Evolutionary conservation across 2,113 vertebrate species (phyloP).

Genomic region (Manacus vitellinus): DNA sequence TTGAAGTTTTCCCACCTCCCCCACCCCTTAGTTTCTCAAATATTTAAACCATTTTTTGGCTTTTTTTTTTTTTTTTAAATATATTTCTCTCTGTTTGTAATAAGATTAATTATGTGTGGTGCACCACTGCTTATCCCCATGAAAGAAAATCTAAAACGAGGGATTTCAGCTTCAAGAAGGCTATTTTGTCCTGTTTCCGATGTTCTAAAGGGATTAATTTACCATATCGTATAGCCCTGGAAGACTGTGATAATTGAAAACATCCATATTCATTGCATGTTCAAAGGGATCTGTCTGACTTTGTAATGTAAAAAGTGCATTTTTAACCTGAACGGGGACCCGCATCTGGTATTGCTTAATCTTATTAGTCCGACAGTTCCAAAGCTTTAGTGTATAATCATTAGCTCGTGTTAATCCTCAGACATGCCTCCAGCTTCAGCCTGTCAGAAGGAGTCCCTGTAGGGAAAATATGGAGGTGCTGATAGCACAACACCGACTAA

Average conservation of each 20-base stretch:
- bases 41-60: slow-evolving; percentile 74
- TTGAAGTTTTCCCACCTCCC: slow-evolving; percentile 53
- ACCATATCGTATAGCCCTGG: slow-evolving; percentile 89
- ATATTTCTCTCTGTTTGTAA: slow-evolving; percentile 79
- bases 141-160: slow-evolving; percentile 87
- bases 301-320: slow-evolving; percentile 93
- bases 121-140: slow-evolving; percentile 85
- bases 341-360: slow-evolving; percentile 91
- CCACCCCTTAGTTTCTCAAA: slow-evolving; percentile 60
- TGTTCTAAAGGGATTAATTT: slow-evolving; percentile 93
- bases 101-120: slow-evolving; percentile 88
- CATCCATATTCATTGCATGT: slow-evolving; percentile 94
- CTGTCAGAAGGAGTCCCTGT: slow-evolving; percentile 89
- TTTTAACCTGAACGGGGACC: slow-evolving; percentile 90
- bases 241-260: slow-evolving; percentile 94
- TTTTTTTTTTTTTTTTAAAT: not conserved
- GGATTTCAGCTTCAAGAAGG: slow-evolving; percentile 88
- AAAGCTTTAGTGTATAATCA: slow-evolving; percentile 93
- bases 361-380: slow-evolving; percentile 90
- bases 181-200: slow-evolving; percentile 88
- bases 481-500: slow-evolving; percentile 86
- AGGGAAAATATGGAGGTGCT: slow-evolving; percentile 88
- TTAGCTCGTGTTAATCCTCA: slow-evolving; percentile 90
- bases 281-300: slow-evolving; percentile 91
- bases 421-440: slow-evolving; percentile 85